Evolutionary conservation across 1,140 invertebrate genomes (phyloP).

Genomic region (Pseudomyrmex dendroicus): DNA sequence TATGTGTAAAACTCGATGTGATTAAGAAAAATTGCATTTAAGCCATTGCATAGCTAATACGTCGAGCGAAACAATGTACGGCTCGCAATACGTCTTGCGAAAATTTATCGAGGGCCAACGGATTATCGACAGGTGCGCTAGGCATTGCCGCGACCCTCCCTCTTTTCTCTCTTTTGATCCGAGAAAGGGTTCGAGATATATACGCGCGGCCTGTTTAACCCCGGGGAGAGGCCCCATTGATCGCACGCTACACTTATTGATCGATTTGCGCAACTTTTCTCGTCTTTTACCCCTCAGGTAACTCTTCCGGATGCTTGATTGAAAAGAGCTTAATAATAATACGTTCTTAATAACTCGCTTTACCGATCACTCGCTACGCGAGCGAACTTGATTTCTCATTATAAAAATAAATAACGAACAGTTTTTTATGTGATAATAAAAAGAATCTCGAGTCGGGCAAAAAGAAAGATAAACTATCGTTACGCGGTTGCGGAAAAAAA

Average conservation of each 20-base stretch:
- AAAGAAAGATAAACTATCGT: neutral
- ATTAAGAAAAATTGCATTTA: conserved; percentile 55
- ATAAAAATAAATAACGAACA: conserved; percentile 2
- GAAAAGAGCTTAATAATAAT: conserved; percentile 45
- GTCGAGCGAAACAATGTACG: conserved; percentile 51
- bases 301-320: conserved; percentile 40
- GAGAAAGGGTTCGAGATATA: conserved; percentile 47
- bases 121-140: conserved; percentile 60
- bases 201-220: conserved; percentile 34
- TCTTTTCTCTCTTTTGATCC: conserved; percentile 42
- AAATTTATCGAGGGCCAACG: conserved; percentile 52
- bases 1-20: conserved; percentile 20
- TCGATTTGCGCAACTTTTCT: conserved; percentile 58
- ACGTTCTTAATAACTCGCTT: conserved; percentile 42
- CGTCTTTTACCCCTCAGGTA: conserved; percentile 11
- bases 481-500: neutral
- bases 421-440: neutral
- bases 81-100: conserved; percentile 57
- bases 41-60: conserved; percentile 48
- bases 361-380: conserved; percentile 7
- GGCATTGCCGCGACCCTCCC: conserved; percentile 17
- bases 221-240: conserved; percentile 25
- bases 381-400: conserved; percentile 31
- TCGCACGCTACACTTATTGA: conserved; percentile 57
- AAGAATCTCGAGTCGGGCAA: neutral